These are phyloP conservation scores for Mythimna ferrago DNA, from an alignment of 2,888 invertebrate genomes.

Conservation along the genomic window DNA sequence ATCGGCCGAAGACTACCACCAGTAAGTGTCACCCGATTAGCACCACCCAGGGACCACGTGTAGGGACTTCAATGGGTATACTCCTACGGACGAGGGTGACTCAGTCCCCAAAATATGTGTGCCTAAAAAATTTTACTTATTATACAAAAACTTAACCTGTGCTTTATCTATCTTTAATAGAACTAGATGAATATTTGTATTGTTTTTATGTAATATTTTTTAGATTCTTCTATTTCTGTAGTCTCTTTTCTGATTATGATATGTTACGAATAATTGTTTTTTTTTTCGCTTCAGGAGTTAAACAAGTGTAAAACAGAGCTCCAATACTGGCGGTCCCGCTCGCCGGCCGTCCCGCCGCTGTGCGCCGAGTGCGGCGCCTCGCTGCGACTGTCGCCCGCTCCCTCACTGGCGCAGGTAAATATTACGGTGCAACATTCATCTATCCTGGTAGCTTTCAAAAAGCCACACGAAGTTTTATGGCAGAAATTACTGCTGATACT, in stretches of 20 bases:
- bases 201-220: neutral
- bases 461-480: no score
- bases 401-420: slow-evolving; percentile 78
- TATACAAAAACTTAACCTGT: neutral
- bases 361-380: slow-evolving; percentile 94
- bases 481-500: no score
- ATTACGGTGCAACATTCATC: neutral
- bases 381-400: slow-evolving; percentile 78
- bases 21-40: no score
- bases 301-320: slow-evolving; percentile 98
- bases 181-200: neutral
- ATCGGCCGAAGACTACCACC: no score
- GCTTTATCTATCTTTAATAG: neutral
- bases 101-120: no score
- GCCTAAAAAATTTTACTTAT: neutral
- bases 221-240: neutral
- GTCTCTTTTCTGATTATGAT: neutral
- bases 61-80: no score
- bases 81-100: no score
- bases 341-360: slow-evolving; percentile 93
- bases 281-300: slow-evolving; percentile 92
- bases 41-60: no score
- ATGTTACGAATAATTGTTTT: slow-evolving; percentile 1
- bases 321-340: slow-evolving; percentile 97
- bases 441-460: neutral